Evolutionary conservation across 2,113 vertebrate species (phyloP).

Genomic region (Illadopsis cleaveri): DNA sequence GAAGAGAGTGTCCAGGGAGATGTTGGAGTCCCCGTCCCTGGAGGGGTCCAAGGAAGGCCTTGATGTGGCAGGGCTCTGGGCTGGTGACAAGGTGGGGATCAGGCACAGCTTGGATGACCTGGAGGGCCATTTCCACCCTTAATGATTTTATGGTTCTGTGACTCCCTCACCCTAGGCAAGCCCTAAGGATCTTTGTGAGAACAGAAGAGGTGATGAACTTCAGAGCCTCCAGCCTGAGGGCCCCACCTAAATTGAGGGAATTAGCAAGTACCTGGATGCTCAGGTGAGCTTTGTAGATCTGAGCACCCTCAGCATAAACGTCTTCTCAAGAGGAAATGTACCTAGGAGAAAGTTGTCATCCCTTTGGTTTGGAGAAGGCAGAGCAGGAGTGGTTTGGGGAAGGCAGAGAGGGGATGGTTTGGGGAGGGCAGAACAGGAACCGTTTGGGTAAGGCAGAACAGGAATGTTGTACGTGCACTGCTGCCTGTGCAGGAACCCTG

Average conservation of each 20-base stretch:
- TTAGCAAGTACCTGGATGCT: background rate
- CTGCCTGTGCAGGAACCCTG: background rate
- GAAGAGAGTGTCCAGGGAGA: background rate
- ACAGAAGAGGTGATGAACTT: background rate
- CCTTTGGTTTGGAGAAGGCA: background rate
- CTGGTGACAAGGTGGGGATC: accelerated
- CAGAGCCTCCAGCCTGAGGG: background rate
- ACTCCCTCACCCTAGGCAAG: background rate
- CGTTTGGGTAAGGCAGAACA: background rate
- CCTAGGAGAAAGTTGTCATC: background rate
- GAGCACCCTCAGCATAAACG: background rate
- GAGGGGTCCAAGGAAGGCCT: background rate
- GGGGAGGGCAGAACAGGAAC: background rate
- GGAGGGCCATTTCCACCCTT: background rate
- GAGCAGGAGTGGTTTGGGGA: background rate
- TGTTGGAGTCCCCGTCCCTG: background rate
- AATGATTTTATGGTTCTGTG: background rate
- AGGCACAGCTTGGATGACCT: background rate
- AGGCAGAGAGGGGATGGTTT: background rate
- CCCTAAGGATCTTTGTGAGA: background rate
- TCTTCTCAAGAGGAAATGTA: background rate
- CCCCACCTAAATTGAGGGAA: background rate
- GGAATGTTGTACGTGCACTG: background rate
- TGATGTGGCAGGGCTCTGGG: background rate
- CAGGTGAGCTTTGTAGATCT: background rate